Conservation (phyloP, 2,113 vertebrate species). For the Atrichornis clamosus region DNA sequence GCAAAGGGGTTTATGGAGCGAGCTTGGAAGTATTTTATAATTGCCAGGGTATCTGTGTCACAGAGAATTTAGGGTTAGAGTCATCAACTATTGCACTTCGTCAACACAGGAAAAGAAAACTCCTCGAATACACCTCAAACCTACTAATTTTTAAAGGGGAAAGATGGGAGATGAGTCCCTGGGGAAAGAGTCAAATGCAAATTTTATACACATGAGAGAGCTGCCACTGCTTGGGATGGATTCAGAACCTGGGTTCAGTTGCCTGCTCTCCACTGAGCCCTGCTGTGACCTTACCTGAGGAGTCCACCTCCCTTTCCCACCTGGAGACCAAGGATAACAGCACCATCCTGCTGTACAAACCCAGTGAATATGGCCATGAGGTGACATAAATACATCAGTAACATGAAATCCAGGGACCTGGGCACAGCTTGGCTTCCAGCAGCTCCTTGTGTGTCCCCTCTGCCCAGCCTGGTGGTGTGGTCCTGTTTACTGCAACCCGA, state of each 20-base stretch:
- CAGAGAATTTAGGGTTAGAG: conserved; percentile 48
- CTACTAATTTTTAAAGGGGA: conserved; percentile 7
- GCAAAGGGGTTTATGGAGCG: conserved; percentile 54
- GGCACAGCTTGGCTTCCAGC: neutral
- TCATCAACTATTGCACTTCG: neutral
- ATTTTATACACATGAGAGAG: neutral
- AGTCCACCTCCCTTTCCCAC: neutral
- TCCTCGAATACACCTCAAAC: neutral
- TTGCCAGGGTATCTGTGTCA: conserved; percentile 30
- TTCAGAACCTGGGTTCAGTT: neutral
- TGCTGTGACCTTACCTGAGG: neutral
- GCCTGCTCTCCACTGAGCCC: neutral
- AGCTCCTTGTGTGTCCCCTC: neutral
- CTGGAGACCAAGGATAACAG: neutral
- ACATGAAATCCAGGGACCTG: neutral
- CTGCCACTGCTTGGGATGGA: neutral
- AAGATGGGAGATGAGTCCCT: neutral
- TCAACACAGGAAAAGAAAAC: neutral
- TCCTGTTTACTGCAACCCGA: neutral
- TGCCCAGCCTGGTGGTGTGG: neutral
- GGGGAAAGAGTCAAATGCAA: neutral
- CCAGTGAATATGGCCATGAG: neutral
- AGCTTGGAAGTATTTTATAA: conserved; percentile 38
- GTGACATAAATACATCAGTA: neutral
- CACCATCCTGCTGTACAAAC: neutral